A percentile compares a stretch with the other conserved stretches of the same genome.
These are phyloP conservation scores for Ochropleura plecta DNA, from an alignment of 2,888 invertebrate species.

Conservation along the genomic window DNA sequence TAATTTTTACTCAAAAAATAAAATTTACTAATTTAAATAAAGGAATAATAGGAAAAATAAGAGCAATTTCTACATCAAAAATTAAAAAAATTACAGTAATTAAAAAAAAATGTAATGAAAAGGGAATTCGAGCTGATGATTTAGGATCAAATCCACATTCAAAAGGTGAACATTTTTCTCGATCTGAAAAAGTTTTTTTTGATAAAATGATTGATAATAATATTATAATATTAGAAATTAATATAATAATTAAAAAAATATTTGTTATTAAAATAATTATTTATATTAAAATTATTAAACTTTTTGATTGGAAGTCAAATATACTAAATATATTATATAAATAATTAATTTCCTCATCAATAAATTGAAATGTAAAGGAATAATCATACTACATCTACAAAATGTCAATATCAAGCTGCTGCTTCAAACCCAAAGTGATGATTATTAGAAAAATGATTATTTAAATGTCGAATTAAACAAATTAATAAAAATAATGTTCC, in stretches of 20 bases:
- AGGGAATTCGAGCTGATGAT: constrained; percentile 82
- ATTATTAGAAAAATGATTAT: constrained; percentile 76
- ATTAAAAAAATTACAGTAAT: constrained; percentile 93
- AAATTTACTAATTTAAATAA: constrained; percentile 78
- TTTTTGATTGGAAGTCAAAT: constrained; percentile 93
- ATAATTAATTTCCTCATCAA: constrained; percentile 91
- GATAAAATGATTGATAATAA: constrained; percentile 86
- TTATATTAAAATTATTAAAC: constrained; percentile 91
- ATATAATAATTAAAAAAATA: constrained; percentile 78
- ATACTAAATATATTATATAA: constrained; percentile 93
- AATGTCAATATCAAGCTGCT: no score
- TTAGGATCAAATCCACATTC: constrained; percentile 88
- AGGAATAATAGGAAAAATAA: constrained; percentile 91
- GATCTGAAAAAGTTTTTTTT: constrained; percentile 91
- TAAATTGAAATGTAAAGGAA: constrained; percentile 91
- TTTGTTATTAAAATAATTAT: constrained; percentile 87
- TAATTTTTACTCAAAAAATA: constrained; percentile 76
- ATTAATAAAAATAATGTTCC: constrained; percentile 79
- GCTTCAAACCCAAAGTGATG: no score
- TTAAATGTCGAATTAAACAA: constrained; percentile 79
- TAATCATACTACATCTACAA: constrained; percentile 70
- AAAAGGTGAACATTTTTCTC: constrained; percentile 92
- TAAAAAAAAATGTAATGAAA: constrained; percentile 91
- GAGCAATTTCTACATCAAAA: constrained; percentile 93
- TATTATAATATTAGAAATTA: constrained; percentile 87